phyloP scores from a whole-genome alignment of 2,113 vertebrate genomes.

The Monopterus albus region DNA sequence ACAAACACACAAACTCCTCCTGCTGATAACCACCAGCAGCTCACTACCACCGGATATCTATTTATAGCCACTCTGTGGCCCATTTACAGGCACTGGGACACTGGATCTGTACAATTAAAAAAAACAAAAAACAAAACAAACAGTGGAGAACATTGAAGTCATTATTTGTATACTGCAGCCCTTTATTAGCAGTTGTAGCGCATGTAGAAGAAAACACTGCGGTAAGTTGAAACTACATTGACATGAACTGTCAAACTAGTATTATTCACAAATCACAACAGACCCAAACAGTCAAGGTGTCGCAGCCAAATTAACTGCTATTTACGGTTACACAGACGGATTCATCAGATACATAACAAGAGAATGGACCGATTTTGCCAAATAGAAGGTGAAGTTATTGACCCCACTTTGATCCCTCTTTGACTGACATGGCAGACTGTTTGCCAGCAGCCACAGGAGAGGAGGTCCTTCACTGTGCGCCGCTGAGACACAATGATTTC shows the following conservation, averaged over 20 bases:
- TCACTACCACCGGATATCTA: constrained; percentile 55
- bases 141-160: constrained; percentile 1
- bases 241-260: background rate
- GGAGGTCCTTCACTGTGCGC: constrained; percentile 10
- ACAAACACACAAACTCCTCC: background rate
- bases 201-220: background rate
- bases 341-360: constrained; percentile 33
- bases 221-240: constrained; percentile 1
- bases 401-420: constrained; percentile 49
- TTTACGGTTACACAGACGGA: constrained; percentile 24
- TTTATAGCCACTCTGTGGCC: constrained; percentile 71
- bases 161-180: constrained; percentile 25
- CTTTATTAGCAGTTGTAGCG: constrained; percentile 21
- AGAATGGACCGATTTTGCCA: constrained; percentile 31
- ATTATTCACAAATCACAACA: constrained; percentile 3
- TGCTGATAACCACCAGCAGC: constrained; percentile 46
- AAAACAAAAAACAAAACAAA: constrained; percentile 25
- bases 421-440: constrained; percentile 61
- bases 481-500: constrained; percentile 43
- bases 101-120: constrained; percentile 51
- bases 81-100: constrained; percentile 70
- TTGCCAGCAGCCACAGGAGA: constrained; percentile 44
- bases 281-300: constrained; percentile 3
- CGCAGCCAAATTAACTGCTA: constrained; percentile 31
- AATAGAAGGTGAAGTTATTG: constrained; percentile 55